Conservation (phyloP, 2,797 vertebrate genomes). For the Trichosurus vulpecula region DNA sequence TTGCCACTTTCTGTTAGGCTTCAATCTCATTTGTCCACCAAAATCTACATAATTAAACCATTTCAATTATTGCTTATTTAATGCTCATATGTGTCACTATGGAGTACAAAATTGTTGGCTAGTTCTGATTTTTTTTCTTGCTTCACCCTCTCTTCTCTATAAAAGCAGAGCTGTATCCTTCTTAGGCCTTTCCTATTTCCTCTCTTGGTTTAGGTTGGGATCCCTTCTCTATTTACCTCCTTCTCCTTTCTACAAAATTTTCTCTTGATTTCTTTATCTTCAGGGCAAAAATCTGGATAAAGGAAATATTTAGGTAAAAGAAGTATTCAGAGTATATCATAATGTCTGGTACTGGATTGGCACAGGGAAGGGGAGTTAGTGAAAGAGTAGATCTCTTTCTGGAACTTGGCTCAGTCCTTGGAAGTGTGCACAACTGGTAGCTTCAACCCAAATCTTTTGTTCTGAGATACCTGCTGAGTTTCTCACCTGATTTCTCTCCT, state of each 20-base stretch:
- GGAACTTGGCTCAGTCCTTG: not conserved
- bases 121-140: not conserved
- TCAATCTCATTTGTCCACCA: not conserved
- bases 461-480: not conserved
- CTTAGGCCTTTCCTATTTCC: not conserved
- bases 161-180: not conserved
- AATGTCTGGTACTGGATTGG: not conserved
- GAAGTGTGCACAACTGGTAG: not conserved
- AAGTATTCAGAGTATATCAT: not conserved
- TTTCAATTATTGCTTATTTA: not conserved
- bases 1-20: not conserved
- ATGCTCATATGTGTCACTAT: not conserved
- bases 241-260: not conserved
- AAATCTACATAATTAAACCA: not conserved
- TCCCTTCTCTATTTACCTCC: not conserved
- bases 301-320: not conserved
- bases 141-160: not conserved
- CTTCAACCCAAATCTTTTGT: not conserved
- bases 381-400: not conserved
- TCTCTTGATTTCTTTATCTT: not conserved
- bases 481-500: not conserved
- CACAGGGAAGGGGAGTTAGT: not conserved
- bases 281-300: not conserved
- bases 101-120: not conserved
- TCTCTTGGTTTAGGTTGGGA: not conserved